Evolutionary conservation across 2,797 vertebrate species (phyloP).

Genomic region (Cyclura pinguis): DNA sequence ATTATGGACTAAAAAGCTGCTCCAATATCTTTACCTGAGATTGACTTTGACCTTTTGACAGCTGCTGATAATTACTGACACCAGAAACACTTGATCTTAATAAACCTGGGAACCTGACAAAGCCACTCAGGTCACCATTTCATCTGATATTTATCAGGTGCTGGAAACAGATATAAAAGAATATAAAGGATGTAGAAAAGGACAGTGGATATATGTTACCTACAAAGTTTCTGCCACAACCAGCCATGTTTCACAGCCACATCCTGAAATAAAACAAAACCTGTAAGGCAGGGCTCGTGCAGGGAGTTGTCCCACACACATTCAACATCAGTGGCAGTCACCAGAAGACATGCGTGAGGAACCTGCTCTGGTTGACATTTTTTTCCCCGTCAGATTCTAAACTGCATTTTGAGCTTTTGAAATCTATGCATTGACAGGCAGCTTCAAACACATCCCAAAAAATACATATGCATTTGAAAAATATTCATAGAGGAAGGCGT

Average conservation of each 20-base stretch:
- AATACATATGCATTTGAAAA: neutral
- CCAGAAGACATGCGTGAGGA: neutral
- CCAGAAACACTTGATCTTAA: neutral
- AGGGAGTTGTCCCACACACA: neutral
- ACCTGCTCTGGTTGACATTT: neutral
- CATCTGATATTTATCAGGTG: neutral
- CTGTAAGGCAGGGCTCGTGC: neutral
- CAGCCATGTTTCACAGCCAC: neutral
- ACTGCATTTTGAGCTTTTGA: neutral
- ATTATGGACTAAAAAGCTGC: constrained; percentile 17
- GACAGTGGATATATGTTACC: neutral
- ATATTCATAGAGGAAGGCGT: neutral
- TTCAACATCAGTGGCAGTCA: neutral
- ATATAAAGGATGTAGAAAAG: neutral
- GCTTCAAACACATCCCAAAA: neutral
- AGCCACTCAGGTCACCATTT: neutral
- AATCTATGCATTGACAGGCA: neutral
- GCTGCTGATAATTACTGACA: constrained; percentile 22
- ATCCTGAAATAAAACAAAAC: neutral
- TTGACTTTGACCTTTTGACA: constrained; percentile 12
- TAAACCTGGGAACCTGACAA: neutral
- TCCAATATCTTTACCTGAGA: neutral
- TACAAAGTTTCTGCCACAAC: neutral
- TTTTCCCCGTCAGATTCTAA: neutral
- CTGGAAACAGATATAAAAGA: neutral